Evolutionary conservation across 2,888 invertebrate genomes (phyloP), one percentile per base, ranked within the genome.

Genomic region (Tolmerus cingulatus): DNA sequence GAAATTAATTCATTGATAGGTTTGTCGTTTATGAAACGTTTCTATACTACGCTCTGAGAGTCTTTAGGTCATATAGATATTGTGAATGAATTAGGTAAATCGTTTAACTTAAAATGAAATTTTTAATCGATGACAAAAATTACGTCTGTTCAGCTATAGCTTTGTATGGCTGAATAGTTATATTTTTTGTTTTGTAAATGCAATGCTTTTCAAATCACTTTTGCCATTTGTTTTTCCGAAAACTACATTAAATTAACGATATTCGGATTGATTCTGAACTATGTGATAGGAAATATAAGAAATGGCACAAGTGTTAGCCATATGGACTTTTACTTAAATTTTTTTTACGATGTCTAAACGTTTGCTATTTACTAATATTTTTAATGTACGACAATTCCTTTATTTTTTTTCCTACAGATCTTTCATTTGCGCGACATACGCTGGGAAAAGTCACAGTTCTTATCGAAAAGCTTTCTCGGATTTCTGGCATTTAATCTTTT

Each of bases 401-500:
- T 9, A 5, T 55, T 55, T 55, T 55, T 55, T 55, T 27, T 12
- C 1, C 27, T 19, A 23, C 66, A 97, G 97, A 96, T 97, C 81
- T 98, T 98, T 93, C 98, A 98, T 92, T 93, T 98, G 86, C 95
- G 96, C 89, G 96, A 97, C 91, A 95, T 97, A 89, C 95, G 96
- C 89, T 97, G 96, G 95, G 97, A 98, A 92, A 95, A 96, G 90
- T 97, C 97, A 66, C 95, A 97, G 91, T 98, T 98, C 93, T 94
- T 98, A 82, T 97, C 97, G 87, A 98, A 98, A 94, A 97, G 97
- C 81, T 97, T 97, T 92, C 94, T 97, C 84, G 98, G 97, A 23
- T 98, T 98, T 91, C 95, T 97, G 87, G 96, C 96, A 19, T 98
- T 98, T 93, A 98, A 98, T 92, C 94, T 97, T 90, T 95, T 98